Evolutionary conservation across 2,888 invertebrate species (phyloP).

Genomic region (Ramazzottius varieornatus): DNA sequence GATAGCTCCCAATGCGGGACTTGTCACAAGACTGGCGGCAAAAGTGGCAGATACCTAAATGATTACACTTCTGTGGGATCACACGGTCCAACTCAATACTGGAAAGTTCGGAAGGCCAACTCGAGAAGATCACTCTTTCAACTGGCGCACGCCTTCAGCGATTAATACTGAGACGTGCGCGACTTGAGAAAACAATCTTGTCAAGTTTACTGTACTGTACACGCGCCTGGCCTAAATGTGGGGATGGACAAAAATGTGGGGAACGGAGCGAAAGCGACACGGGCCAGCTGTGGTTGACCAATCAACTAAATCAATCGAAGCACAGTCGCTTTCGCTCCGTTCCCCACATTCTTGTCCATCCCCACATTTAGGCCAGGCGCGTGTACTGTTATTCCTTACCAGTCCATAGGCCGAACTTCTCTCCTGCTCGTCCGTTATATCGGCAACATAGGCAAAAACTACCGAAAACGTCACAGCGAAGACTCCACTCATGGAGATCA

Average conservation of each 20-base stretch:
- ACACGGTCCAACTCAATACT: no score
- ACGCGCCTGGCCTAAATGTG: neutral
- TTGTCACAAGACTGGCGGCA: slow-evolving; percentile 93
- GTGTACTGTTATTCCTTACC: slow-evolving; percentile 27
- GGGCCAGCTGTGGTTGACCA: no score
- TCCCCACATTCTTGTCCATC: neutral
- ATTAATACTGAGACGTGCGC: no score
- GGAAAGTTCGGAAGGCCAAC: no score
- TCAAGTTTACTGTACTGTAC: no score
- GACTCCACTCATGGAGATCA: slow-evolving; percentile 92
- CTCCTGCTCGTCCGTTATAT: slow-evolving; percentile 87
- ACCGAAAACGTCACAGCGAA: slow-evolving; percentile 98
- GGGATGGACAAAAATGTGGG: neutral
- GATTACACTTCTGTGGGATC: slow-evolving; percentile 11
- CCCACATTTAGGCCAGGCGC: neutral
- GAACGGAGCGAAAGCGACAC: neutral
- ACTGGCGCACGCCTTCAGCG: no score
- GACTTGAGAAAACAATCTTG: no score
- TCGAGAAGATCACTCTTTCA: no score
- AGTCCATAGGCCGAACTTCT: slow-evolving; percentile 79
- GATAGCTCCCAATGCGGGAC: slow-evolving; percentile 68
- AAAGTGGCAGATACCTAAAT: slow-evolving; percentile 68
- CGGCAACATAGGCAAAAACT: slow-evolving; percentile 96
- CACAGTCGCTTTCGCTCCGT: no score
- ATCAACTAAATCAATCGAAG: no score